These are phyloP conservation scores for Pyrgus malvae DNA, from an alignment of 2,888 invertebrate genomes.

Conservation along the genomic window DNA sequence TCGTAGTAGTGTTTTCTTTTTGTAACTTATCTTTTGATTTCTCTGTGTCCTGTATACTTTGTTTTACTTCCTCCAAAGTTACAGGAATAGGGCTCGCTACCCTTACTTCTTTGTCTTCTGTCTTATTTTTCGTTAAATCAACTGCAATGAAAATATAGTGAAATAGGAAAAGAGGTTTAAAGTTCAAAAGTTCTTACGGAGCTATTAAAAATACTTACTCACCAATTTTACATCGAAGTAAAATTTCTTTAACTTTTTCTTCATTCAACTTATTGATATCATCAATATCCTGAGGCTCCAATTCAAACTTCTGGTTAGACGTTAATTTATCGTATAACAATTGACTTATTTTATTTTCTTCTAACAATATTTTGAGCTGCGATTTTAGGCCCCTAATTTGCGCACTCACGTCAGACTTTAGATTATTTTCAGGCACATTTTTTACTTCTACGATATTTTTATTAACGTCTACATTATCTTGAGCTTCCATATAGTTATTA, in stretches of 20 bases:
- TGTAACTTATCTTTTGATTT: not conserved
- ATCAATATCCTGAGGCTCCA: slow-evolving; percentile 73
- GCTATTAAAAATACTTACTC: slow-evolving; percentile 37
- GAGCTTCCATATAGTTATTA: slow-evolving; percentile 25
- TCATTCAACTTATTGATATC: slow-evolving; percentile 69
- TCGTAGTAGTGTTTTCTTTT: no score
- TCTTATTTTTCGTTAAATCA: slow-evolving; percentile 12
- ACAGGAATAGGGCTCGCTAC: slow-evolving; percentile 11
- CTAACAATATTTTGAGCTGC: slow-evolving; percentile 55
- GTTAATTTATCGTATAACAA: slow-evolving; percentile 66
- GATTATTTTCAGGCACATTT: slow-evolving; percentile 42
- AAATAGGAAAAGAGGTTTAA: no score
- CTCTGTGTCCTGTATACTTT: not conserved
- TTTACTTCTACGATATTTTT: slow-evolving; percentile 44
- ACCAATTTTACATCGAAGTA: slow-evolving; percentile 66
- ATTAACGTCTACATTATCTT: slow-evolving; percentile 44
- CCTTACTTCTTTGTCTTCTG: not conserved
- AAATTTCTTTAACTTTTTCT: slow-evolving; percentile 54
- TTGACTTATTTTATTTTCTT: slow-evolving; percentile 65
- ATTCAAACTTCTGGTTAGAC: slow-evolving; percentile 65
- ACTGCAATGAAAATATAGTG: slow-evolving; percentile 9
- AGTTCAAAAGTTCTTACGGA: no score
- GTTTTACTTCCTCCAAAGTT: slow-evolving; percentile 7
- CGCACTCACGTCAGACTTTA: slow-evolving; percentile 35
- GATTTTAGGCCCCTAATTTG: slow-evolving; percentile 48